Conservation (phyloP, 2,113 vertebrate species). For the Catagonus wagneri region DNA sequence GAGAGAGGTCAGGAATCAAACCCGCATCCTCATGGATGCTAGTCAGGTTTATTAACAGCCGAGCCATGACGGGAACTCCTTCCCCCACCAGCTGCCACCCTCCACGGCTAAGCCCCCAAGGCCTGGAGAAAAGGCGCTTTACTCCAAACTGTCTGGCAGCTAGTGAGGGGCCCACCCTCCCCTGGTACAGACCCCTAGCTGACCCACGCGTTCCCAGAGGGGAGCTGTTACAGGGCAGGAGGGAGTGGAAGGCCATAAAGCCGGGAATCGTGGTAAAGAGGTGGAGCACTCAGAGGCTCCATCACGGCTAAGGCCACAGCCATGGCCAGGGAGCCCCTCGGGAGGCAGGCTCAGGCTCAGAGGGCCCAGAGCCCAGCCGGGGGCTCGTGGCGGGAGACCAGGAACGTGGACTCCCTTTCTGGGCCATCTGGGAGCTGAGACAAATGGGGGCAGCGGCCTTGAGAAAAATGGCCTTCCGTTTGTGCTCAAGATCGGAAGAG, state of each 20-base stretch:
- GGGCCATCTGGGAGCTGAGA: not conserved
- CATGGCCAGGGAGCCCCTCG: fast-evolving
- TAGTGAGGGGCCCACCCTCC: not conserved
- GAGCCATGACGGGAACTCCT: too few species aligned
- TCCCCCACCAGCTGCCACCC: not conserved
- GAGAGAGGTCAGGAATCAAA: too few species aligned
- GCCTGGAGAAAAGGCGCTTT: not conserved
- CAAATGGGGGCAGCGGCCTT: not conserved
- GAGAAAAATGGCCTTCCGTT: not conserved
- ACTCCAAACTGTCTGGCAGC: not conserved
- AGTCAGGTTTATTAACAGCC: too few species aligned
- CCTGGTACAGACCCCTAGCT: not conserved
- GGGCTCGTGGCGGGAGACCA: not conserved
- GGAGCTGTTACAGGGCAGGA: not conserved
- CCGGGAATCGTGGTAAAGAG: fast-evolving
- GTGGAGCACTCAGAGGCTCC: too few species aligned
- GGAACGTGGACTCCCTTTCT: not conserved
- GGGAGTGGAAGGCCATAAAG: too few species aligned
- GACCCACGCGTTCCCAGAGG: fast-evolving
- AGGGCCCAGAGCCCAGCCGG: fast-evolving
- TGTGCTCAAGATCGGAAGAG: not conserved
- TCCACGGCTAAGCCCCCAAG: not conserved
- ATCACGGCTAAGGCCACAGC: fast-evolving
- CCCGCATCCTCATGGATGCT: too few species aligned
- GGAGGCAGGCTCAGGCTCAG: too few species aligned